phyloP scores from a whole-genome alignment of 1,140 invertebrate genomes.

The Protaetia brevitarsis region DNA sequence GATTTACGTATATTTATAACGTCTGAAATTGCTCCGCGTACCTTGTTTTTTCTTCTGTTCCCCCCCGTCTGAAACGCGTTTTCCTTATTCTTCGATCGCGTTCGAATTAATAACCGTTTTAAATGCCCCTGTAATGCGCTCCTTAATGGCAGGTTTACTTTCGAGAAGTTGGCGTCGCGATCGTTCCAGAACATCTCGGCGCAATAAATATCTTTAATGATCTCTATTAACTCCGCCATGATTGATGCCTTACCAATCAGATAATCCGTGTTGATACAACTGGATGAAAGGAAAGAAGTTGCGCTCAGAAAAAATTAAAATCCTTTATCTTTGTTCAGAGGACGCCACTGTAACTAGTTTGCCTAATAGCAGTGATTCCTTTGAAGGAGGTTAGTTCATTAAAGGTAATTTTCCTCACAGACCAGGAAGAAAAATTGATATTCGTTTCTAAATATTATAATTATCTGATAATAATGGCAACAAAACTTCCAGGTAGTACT shows the following conservation, averaged over 20 bases:
- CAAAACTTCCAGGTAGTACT: too few species aligned
- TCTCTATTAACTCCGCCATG: neutral
- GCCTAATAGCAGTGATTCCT: too few species aligned
- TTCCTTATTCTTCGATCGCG: neutral
- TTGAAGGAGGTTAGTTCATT: too few species aligned
- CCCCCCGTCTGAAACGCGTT: too few species aligned
- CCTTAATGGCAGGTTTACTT: neutral
- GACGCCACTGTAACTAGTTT: too few species aligned
- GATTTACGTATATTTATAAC: neutral
- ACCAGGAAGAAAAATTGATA: too few species aligned
- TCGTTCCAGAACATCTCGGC: neutral
- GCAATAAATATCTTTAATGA: slow-evolving; percentile 14
- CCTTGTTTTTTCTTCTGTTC: neutral
- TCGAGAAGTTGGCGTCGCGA: neutral
- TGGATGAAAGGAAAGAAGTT: neutral
- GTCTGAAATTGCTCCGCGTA: neutral
- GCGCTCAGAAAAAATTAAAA: too few species aligned
- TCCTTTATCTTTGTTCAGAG: too few species aligned
- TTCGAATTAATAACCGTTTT: slow-evolving; percentile 4
- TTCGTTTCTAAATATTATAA: too few species aligned
- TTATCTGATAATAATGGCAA: too few species aligned
- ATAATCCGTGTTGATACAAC: neutral
- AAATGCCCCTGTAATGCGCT: neutral
- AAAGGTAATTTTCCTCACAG: too few species aligned
- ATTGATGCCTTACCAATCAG: neutral